These are phyloP conservation scores for Schrankia costaestrigalis DNA, from an alignment of 2,888 invertebrate genomes.

Conservation along the genomic window DNA sequence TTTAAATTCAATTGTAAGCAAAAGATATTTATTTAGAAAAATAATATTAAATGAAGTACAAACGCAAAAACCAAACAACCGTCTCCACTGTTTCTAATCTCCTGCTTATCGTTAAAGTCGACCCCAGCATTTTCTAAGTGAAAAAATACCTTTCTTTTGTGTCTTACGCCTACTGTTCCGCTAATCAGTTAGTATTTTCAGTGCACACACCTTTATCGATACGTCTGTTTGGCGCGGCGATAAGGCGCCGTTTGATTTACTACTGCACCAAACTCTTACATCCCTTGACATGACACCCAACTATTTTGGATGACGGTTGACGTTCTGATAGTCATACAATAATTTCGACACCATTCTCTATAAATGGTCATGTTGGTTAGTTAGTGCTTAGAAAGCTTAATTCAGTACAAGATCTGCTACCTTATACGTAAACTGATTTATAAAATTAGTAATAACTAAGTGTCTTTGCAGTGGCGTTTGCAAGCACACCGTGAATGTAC, in stretches of 20 bases:
- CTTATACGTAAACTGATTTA: too few relatives aligned
- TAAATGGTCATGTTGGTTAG: constrained; percentile 13
- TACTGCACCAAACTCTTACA: constrained; percentile 53
- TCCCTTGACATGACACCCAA: constrained; percentile 38
- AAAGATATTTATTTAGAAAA: too few relatives aligned
- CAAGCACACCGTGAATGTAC: not conserved
- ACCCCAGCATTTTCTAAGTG: too few relatives aligned
- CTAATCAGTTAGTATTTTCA: not conserved
- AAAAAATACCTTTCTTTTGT: too few relatives aligned
- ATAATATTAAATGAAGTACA: too few relatives aligned
- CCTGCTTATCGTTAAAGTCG: too few relatives aligned
- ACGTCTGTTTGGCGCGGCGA: constrained; percentile 19
- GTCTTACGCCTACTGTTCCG: not conserved
- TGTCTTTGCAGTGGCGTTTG: too few relatives aligned
- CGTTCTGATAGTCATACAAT: constrained; percentile 22
- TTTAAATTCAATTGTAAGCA: too few relatives aligned
- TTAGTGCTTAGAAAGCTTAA: constrained; percentile 16
- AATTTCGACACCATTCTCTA: constrained; percentile 16
- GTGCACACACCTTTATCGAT: constrained; percentile 14
- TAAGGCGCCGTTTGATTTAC: constrained; percentile 64
- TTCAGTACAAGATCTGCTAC: not conserved
- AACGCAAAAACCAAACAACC: too few relatives aligned
- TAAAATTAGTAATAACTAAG: too few relatives aligned
- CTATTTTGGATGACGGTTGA: constrained; percentile 28
- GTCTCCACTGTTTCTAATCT: too few relatives aligned